phyloP scores from a whole-genome alignment of 2,888 invertebrate genomes.

The Trypoxylon attenuatum region DNA sequence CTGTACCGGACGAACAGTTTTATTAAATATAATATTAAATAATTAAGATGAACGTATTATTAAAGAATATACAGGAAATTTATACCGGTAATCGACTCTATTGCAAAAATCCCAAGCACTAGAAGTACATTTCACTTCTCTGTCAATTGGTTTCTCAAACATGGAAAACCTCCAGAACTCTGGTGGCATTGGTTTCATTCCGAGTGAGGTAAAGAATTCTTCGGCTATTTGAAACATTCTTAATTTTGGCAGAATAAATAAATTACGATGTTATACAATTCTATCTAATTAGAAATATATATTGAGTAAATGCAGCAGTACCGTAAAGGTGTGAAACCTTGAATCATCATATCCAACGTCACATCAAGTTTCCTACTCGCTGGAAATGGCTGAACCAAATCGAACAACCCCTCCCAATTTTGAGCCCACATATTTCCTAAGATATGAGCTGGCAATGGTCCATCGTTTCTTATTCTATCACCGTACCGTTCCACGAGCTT shows the following conservation, averaged over 20 bases:
- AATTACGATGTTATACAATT: background rate
- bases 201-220: conserved; percentile 88
- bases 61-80: background rate
- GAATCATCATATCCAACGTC: conserved; percentile 85
- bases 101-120: conserved; percentile 93
- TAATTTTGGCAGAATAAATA: conserved; percentile 49
- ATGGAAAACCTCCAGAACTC: conserved; percentile 91
- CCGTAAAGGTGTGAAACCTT: conserved; percentile 85
- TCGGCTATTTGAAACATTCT: conserved; percentile 90
- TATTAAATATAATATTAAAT: background rate
- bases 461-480: conserved; percentile 79
- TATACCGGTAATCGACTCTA: conserved; percentile 86
- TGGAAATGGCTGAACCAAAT: conserved; percentile 85
- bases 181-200: conserved; percentile 86
- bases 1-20: conserved; percentile 72
- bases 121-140: conserved; percentile 84
- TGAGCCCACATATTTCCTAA: conserved; percentile 92
- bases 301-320: too few relatives aligned
- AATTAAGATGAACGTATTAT: background rate
- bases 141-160: conserved; percentile 83
- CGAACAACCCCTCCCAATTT: conserved; percentile 86
- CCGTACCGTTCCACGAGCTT: conserved; percentile 81
- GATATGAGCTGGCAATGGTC: conserved; percentile 90
- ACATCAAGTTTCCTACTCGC: conserved; percentile 83
- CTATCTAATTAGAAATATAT: background rate